Percentiles rank a stretch among this genome's conserved stretches.
Evolutionary conservation across 2,113 vertebrate genomes (phyloP).

Genomic region (Prunella himalayana): DNA sequence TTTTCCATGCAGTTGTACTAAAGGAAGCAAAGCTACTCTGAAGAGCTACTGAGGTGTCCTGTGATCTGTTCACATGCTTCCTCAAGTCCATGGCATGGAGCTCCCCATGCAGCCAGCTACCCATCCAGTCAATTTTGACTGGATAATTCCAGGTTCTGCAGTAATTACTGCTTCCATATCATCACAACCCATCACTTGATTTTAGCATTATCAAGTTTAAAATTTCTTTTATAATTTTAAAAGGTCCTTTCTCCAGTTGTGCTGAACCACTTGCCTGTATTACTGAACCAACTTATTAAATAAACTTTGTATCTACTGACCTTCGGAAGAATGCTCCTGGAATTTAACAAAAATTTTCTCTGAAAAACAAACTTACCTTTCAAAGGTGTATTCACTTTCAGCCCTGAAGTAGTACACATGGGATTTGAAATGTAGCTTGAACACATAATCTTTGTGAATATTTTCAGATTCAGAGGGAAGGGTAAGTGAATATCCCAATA

Average conservation of each 20-base stretch:
- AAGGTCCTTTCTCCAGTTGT: not conserved
- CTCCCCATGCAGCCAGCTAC: not conserved
- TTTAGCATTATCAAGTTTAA: not conserved
- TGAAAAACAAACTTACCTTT: constrained; percentile 75
- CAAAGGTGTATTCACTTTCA: constrained; percentile 94
- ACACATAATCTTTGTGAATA: constrained; percentile 97
- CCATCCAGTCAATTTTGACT: not conserved
- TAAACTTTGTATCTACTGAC: not conserved
- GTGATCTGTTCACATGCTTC: not conserved
- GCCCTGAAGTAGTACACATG: constrained; percentile 98
- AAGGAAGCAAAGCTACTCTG: not conserved
- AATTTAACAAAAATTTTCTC: not conserved
- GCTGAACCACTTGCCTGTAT: not conserved
- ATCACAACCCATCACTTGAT: not conserved
- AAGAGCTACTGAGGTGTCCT: not conserved
- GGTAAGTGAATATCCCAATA: constrained; percentile 94
- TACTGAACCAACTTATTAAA: not conserved
- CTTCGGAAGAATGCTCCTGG: not conserved
- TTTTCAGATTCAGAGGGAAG: constrained; percentile 90
- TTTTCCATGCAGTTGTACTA: not conserved
- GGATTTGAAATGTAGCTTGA: constrained; percentile 98
- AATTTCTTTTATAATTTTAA: not conserved
- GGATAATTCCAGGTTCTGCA: not conserved
- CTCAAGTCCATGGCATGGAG: not conserved
- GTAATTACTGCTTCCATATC: not conserved